Base-by-base conservation (phyloP, 2,797 vertebrate species). In the Syngnathus acus region DNA sequence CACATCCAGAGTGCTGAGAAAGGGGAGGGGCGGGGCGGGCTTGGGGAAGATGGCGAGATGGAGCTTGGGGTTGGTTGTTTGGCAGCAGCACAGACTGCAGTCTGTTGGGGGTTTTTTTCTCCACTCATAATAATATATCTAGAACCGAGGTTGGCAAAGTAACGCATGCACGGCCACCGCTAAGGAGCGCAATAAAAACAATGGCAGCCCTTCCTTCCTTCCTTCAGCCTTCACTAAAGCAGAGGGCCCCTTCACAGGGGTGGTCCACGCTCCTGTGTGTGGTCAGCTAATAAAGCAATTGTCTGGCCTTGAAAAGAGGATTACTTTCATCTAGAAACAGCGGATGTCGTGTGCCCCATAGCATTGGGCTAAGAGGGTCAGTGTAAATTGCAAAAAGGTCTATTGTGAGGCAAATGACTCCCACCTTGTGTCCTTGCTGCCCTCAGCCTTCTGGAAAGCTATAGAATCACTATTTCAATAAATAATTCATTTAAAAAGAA, bases 291-390 rank as follows among this genome's bases (percentile, higher is more conserved):
- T 90, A 86, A 89, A 89, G 85, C 86, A 87, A 88, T 86, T 88
- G 89, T 89, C 88, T 90, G 80, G 75, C 51, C 77, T 72, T 74
- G 79, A 81, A 91, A 91, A 90, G 90, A 89, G 90, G 90, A 91
- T 93, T 92, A 92, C 83, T 90, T 89, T 91, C 91, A 92, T 91
- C 89, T 91, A 87, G 86, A 80, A 88, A 90, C 88, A 86, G 87
- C 82, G 68, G 55, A 75, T 63, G 78, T 85, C 55, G 70, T 85
- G 80, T 62, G 5, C 70, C 80, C 84, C 71, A 72, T 82, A 73
- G 77, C 57, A 67, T 78, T 10, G 45, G 82, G 82, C 76, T 82
- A 85, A 80, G 65, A 82, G 79, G 86, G 78, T 78, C 78, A 71
- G 62, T 40, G 42, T 62, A 73, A 77, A 78, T 63, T 73, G 76